These are phyloP conservation scores for Leptopilina clavipes DNA, from an alignment of 1,140 invertebrate species.

Conservation along the genomic window DNA sequence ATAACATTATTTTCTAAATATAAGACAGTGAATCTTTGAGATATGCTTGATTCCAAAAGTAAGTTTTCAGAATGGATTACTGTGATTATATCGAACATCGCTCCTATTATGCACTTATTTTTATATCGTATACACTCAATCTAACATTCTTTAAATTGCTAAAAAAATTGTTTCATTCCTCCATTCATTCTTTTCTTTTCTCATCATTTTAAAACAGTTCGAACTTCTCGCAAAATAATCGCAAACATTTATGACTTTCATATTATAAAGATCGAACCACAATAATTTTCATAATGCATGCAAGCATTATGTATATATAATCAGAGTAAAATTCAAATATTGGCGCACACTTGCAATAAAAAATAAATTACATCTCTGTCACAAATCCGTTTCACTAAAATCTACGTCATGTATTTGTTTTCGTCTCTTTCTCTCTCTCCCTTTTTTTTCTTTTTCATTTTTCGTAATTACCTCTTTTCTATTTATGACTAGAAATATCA, in stretches of 20 bases:
- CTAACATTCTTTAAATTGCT: constrained; percentile 44
- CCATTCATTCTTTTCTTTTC: constrained; percentile 34
- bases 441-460: constrained; percentile 34
- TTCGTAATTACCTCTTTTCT: constrained; percentile 53
- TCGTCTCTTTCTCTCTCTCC: constrained; percentile 40
- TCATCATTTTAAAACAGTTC: constrained; percentile 35
- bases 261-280: constrained; percentile 66
- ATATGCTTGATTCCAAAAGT: constrained; percentile 55
- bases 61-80: constrained; percentile 54
- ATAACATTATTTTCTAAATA: background rate
- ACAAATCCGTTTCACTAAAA: constrained; percentile 51
- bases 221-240: constrained; percentile 41
- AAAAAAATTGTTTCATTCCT: constrained; percentile 46
- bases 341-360: constrained; percentile 55
- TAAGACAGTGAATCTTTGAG: constrained; percentile 45
- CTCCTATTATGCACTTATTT: constrained; percentile 50
- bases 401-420: constrained; percentile 45
- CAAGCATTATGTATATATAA: constrained; percentile 11
- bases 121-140: constrained; percentile 49
- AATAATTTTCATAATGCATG: constrained; percentile 31
- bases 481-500: constrained; percentile 71
- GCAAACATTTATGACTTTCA: constrained; percentile 52
- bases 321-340: constrained; percentile 48
- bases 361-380: constrained; percentile 64
- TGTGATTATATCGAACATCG: constrained; percentile 71